Evolutionary conservation across 30 jellyfish, hydroid and myxozoan species (phyloP).

Genomic region (Aurelia coerulea): DNA sequence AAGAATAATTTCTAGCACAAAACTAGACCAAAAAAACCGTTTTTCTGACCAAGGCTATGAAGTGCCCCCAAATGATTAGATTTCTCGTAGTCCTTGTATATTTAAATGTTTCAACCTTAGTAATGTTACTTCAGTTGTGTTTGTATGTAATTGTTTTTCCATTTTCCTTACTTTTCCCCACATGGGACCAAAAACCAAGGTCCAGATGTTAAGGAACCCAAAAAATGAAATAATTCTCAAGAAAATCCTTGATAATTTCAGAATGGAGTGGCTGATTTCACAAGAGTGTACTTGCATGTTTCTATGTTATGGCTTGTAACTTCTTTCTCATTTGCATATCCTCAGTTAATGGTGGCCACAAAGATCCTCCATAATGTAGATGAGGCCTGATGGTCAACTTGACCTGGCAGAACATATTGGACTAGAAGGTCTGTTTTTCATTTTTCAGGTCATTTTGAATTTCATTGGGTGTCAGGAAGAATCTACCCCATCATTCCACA

Average conservation of each 20-base stretch:
- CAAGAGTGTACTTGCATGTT: neutral
- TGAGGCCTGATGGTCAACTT: too few relatives aligned
- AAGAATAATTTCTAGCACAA: neutral
- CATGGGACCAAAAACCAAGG: too few relatives aligned
- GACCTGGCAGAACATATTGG: neutral
- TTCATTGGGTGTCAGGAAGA: conserved; percentile 18
- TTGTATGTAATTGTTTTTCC: too few relatives aligned
- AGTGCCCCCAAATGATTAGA: neutral
- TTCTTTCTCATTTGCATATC: conserved; percentile 9
- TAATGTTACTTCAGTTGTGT: too few relatives aligned
- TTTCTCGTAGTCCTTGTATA: too few relatives aligned
- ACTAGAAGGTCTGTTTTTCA: conserved; percentile 11
- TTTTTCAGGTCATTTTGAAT: conserved; percentile 2
- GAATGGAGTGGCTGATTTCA: neutral
- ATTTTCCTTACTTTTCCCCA: too few relatives aligned
- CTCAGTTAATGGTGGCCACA: conserved; percentile 11
- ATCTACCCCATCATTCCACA: conserved; percentile 8
- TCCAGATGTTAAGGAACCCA: too few relatives aligned
- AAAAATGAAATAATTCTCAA: too few relatives aligned
- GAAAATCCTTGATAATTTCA: too few relatives aligned
- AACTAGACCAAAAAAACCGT: conserved; percentile 1
- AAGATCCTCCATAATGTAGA: neutral
- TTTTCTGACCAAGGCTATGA: neutral
- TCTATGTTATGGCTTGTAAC: conserved; percentile 9
- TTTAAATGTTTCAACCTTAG: too few relatives aligned